A percentile compares a stretch with the other conserved stretches of the same genome.
These are phyloP conservation scores for Andricus grossulariae DNA, from an alignment of 1,140 invertebrate genomes.

Conservation along the genomic window DNA sequence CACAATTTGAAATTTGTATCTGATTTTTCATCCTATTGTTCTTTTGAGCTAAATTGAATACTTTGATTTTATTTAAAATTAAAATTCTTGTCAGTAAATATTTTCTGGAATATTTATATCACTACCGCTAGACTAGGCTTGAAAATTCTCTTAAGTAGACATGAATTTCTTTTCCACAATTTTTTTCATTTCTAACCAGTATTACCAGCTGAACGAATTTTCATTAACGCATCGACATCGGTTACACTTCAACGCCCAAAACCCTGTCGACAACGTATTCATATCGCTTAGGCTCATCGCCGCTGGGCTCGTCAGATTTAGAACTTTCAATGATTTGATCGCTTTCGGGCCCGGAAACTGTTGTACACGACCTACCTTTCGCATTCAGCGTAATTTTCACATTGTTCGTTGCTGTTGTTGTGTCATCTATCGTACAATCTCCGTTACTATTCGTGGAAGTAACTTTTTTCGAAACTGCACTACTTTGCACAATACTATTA, in stretches of 20 bases:
- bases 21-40: background rate
- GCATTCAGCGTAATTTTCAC: slow-evolving; percentile 15
- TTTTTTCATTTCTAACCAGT: slow-evolving; percentile 25
- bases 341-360: slow-evolving; percentile 26
- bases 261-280: slow-evolving; percentile 83
- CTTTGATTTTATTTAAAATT: slow-evolving; percentile 38
- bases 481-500: slow-evolving; percentile 36
- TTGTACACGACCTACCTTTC: slow-evolving; percentile 37
- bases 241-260: slow-evolving; percentile 82
- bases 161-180: slow-evolving; percentile 26
- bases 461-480: slow-evolving; percentile 26
- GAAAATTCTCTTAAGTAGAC: slow-evolving; percentile 14
- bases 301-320: slow-evolving; percentile 58
- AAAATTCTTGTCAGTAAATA: slow-evolving; percentile 36
- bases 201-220: background rate
- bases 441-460: background rate
- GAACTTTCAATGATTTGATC: slow-evolving; percentile 36
- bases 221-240: slow-evolving; percentile 33
- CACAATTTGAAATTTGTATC: slow-evolving; percentile 8
- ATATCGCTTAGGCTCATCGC: slow-evolving; percentile 78
- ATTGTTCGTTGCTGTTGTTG: background rate
- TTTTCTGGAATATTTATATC: slow-evolving; percentile 32
- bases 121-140: slow-evolving; percentile 44
- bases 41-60: slow-evolving; percentile 3
- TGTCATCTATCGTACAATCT: background rate